phyloP scores from a whole-genome alignment of 2,113 vertebrate species.

The Tachysurus vachellii region DNA sequence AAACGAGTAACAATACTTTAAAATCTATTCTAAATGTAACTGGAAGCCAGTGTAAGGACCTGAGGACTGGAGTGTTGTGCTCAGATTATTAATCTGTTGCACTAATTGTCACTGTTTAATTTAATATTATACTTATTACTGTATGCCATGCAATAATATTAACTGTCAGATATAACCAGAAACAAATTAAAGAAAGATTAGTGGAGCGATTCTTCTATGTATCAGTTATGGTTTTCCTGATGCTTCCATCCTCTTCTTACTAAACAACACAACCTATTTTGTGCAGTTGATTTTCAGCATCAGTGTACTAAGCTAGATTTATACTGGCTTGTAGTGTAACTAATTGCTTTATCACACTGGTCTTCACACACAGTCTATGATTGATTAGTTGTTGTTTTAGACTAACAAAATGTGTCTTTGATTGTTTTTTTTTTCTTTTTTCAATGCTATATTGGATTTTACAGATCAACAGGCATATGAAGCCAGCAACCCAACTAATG shows the following conservation, averaged over 20 bases:
- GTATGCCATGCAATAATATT: neutral
- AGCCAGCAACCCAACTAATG: conserved; percentile 58
- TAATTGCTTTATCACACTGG: neutral
- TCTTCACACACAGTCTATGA: neutral
- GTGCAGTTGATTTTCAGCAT: neutral
- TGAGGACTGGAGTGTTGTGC: too few species aligned
- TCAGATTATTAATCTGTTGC: neutral
- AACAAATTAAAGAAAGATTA: neutral
- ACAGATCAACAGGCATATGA: conserved; percentile 71
- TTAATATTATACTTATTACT: neutral
- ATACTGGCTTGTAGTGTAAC: neutral
- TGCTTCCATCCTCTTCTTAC: neutral
- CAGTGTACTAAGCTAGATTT: neutral
- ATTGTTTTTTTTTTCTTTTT: neutral
- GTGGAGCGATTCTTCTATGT: neutral
- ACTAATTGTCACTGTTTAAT: neutral
- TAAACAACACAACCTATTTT: neutral
- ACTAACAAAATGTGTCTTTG: neutral
- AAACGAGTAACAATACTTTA: too few species aligned
- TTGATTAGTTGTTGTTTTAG: neutral
- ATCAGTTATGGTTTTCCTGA: neutral
- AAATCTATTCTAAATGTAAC: too few species aligned
- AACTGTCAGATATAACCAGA: neutral
- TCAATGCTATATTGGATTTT: conserved; percentile 61
- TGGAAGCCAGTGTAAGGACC: too few species aligned